These are phyloP conservation scores for Psettodes erumei DNA, from an alignment of 2,113 vertebrate genomes.

Conservation along the genomic window DNA sequence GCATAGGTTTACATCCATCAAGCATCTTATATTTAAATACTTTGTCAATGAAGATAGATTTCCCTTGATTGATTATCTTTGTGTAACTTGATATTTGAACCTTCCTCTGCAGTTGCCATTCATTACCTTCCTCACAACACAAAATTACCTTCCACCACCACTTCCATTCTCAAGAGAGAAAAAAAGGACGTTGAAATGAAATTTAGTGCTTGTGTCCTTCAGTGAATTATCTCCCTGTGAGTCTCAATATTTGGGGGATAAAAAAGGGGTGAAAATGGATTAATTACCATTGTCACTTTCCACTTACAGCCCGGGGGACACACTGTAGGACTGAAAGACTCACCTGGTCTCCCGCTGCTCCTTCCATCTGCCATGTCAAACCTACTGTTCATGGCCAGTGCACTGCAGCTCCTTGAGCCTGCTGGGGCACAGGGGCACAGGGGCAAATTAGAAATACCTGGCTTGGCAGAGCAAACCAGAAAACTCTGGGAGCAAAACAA, in stretches of 20 bases:
- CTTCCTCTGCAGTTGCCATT: too few species aligned
- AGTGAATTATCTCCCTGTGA: constrained; percentile 51
- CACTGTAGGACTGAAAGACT: constrained; percentile 65
- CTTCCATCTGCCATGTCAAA: constrained; percentile 79
- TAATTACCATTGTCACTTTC: constrained; percentile 77
- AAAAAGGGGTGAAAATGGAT: constrained; percentile 74
- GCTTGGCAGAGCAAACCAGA: constrained; percentile 46
- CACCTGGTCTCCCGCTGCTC: constrained; percentile 73
- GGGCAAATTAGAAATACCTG: constrained; percentile 59
- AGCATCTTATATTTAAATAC: constrained; percentile 31
- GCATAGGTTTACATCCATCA: constrained; percentile 29
- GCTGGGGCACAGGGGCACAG: constrained; percentile 38
- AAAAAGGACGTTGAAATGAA: constrained; percentile 36
- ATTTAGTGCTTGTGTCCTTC: constrained; percentile 62
- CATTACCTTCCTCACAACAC: too few species aligned
- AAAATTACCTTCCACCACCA: constrained; percentile 19
- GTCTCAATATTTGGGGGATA: constrained; percentile 63
- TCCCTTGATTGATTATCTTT: constrained; percentile 50
- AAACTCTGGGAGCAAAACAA: constrained; percentile 59
- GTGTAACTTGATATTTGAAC: constrained; percentile 37
- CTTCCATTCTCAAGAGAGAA: constrained; percentile 26
- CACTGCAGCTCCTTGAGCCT: constrained; percentile 30
- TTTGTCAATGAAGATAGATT: constrained; percentile 41
- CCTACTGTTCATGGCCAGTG: constrained; percentile 50
- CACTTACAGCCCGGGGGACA: constrained; percentile 67